Base-by-base conservation (phyloP, 2,113 vertebrate genomes). In the Zingel zingel region DNA sequence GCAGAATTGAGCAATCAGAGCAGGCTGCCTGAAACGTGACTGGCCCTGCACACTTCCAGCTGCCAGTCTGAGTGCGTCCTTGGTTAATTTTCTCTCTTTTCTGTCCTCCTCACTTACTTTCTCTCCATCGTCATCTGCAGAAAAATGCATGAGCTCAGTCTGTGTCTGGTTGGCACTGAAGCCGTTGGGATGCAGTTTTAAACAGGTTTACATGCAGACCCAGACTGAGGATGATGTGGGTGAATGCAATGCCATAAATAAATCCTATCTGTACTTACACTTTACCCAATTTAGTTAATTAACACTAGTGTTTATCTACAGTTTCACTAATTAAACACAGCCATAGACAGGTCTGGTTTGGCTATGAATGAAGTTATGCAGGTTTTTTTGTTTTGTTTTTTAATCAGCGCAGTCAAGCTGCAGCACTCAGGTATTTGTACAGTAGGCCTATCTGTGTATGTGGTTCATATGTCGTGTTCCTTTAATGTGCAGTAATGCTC, bases 81-180 rank as follows among this genome's bases (percentile, higher is more conserved):
- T 54, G 27, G 13, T 30, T 9, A 73, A 39, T 10, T 19, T 27
- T 27, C 64, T 36, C 74, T 77, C 56, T 47, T 27, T 19, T 7
- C 25, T 19, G 7, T 50, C 47, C 63, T 47, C 23, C 51, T 27
- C 15, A 8, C 53, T 18, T 19, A 21, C 36, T 51, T 39, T 39
- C 64, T 23, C n/a, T 39, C 23, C 23, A 61, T n/a, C 36, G 19
- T 69, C 59, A 33, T 68, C 82, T 73, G 76, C 73, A 76, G 65
- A 58, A 43, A 45, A 83, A 63, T 6, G 33, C 39, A 62, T 33
- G 54, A 76, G 62, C 59, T 59, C 67, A 65, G 67, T 33, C 59
- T 61, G 75, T 61, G 72, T 83, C 23, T 64, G 57, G 13, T 23
- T 81, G 73, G 58, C 73, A 75, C 51, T 57, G 53, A 45, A 48